Base-by-base conservation (phyloP, 2,797 vertebrate species). In the Sciurus vulgaris region DNA sequence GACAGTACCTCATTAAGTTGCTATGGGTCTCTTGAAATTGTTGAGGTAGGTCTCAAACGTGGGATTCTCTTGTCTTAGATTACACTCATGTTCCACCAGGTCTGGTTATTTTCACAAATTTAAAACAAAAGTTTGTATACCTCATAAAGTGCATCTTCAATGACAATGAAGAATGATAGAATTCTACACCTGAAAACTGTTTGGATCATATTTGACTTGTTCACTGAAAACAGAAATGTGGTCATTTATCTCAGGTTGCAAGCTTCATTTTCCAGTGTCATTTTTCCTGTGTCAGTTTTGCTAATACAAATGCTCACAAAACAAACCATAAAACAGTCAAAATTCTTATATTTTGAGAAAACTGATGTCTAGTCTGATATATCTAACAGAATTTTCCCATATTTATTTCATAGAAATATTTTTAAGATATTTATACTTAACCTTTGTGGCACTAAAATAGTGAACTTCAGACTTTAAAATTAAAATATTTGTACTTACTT, bases 331-430 rank as follows among this genome's bases (percentile, higher is more conserved):
- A 85, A 86, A 82, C 93, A 73, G 92, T 65, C 85, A 44, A 85
- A 86, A 51, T 90, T 77, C 83, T 91, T 86, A 65, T 4, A 70
- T 38, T 83, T 88, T n/a, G 51, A 93, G 70, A 94, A 97, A 92
- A 88, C 7, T 5, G 13, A 44, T 77, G 22, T 17, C 6, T 96
- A 7, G 78, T 65, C 38, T 59, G 35, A 81, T 81, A 38, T 38
- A 63, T 49, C 84, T 96, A 74, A 65, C 56, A 38, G 88, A 49
- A 63, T 44, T 91, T 81, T 82, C 61, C 67, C 26, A 18, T 54
- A 73, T 92, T 89, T 95, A 51, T 94, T 96, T 93, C 47, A 96
- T 90, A 93, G 84, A 87, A 85, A 35, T 70, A 61, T 38, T 95
- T 96, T 47, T 73, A 87, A 89, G 94, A 94, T 95, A 92, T 70